Evolutionary conservation across 1,140 invertebrate genomes (phyloP).

Genomic region (Wasmannia auropunctata): DNA sequence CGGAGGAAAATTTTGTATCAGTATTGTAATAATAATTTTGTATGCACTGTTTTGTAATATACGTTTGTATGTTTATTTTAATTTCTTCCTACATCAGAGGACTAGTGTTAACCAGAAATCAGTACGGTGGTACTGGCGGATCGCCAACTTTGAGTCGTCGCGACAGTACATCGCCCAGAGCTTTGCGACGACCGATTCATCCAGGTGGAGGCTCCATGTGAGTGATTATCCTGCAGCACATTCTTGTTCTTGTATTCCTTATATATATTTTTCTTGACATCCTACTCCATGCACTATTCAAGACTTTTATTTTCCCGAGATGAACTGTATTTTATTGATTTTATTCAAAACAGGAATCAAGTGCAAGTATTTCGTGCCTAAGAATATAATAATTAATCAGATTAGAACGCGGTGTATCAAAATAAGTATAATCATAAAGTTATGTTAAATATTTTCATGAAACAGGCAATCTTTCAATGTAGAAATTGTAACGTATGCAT

Average conservation of each 20-base stretch:
- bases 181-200: constrained; percentile 81
- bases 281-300: constrained; percentile 76
- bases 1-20: too few species aligned
- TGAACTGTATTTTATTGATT: constrained; percentile 39
- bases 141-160: constrained; percentile 82
- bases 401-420: neutral
- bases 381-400: constrained; percentile 40
- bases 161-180: constrained; percentile 83
- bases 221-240: constrained; percentile 82
- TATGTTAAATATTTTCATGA: neutral
- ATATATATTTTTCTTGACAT: constrained; percentile 78
- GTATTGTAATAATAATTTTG: neutral
- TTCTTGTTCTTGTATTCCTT: constrained; percentile 79
- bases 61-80: neutral
- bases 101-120: constrained; percentile 83
- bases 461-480: neutral
- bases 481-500: neutral
- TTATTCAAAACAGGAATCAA: constrained; percentile 42
- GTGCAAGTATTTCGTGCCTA: constrained; percentile 65
- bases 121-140: constrained; percentile 77
- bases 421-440: neutral
- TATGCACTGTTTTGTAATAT: too few species aligned
- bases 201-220: constrained; percentile 85
- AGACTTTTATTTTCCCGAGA: constrained; percentile 68
- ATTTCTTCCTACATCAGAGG: constrained; percentile 74